Conservation (phyloP, 1,140 invertebrate genomes). For the Apis florea region DNA sequence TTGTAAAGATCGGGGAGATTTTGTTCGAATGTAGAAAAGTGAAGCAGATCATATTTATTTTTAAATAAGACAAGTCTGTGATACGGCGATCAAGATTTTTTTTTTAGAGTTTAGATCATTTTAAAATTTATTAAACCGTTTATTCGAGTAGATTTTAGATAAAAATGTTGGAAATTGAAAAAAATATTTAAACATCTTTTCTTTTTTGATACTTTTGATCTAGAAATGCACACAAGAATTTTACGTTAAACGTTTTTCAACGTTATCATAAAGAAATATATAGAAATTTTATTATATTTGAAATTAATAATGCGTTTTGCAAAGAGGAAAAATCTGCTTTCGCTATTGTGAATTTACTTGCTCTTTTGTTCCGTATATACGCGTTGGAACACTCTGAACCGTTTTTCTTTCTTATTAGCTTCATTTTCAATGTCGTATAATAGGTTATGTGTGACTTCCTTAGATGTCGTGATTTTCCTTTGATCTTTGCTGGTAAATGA, state of each 20-base stretch:
- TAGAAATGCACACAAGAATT: not conserved
- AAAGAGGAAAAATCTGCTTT: not conserved
- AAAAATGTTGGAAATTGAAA: not conserved
- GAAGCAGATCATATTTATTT: not conserved
- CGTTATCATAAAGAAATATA: not conserved
- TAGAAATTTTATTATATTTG: not conserved
- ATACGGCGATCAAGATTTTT: not conserved
- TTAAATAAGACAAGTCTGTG: not conserved
- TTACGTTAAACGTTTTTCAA: not conserved
- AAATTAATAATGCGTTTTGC: not conserved
- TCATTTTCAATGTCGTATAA: conserved; percentile 13
- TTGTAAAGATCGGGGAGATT: not conserved
- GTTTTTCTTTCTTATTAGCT: conserved; percentile 23
- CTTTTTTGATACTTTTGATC: not conserved
- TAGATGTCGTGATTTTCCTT: conserved; percentile 1
- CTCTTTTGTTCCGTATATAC: not conserved
- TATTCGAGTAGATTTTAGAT: not conserved
- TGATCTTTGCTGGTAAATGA: not conserved
- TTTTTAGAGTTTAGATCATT: too few relatives aligned
- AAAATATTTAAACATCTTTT: not conserved
- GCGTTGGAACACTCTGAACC: not conserved
- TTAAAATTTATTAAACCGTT: not conserved
- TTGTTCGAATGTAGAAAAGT: too few relatives aligned
- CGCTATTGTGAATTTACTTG: not conserved
- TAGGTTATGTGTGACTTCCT: not conserved